These are phyloP conservation scores for Hipposideros larvatus DNA, from an alignment of 2,797 vertebrate species.

Conservation along the genomic window DNA sequence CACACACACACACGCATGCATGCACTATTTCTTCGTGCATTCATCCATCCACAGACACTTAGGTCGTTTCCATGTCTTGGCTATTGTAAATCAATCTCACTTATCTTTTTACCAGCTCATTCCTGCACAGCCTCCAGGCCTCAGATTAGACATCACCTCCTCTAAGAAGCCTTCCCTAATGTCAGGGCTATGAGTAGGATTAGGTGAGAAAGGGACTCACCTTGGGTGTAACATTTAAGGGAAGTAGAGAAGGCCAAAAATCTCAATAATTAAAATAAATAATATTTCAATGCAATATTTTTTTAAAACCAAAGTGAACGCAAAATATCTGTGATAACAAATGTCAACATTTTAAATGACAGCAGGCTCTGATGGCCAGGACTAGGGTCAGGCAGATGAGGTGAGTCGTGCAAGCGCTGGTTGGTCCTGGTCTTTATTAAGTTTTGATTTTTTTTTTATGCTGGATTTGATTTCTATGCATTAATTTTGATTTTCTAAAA, in stretches of 20 bases:
- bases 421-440: background rate
- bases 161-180: conserved; percentile 8
- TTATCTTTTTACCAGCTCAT: background rate
- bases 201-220: background rate
- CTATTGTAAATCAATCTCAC: background rate
- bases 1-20: no score
- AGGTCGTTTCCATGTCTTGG: background rate
- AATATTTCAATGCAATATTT: background rate
- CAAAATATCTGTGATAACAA: background rate
- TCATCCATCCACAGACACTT: background rate
- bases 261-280: background rate
- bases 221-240: background rate
- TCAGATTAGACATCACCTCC: background rate
- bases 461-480: background rate
- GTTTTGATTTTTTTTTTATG: background rate
- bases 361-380: background rate
- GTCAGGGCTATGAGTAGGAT: background rate
- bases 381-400: background rate
- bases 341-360: background rate
- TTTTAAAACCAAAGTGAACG: background rate
- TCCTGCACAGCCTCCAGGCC: background rate
- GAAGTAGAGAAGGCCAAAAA: background rate
- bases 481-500: background rate
- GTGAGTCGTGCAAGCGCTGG: background rate
- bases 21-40: background rate